Conservation (phyloP, 2,888 invertebrate genomes). For the Xylocampa areola region DNA sequence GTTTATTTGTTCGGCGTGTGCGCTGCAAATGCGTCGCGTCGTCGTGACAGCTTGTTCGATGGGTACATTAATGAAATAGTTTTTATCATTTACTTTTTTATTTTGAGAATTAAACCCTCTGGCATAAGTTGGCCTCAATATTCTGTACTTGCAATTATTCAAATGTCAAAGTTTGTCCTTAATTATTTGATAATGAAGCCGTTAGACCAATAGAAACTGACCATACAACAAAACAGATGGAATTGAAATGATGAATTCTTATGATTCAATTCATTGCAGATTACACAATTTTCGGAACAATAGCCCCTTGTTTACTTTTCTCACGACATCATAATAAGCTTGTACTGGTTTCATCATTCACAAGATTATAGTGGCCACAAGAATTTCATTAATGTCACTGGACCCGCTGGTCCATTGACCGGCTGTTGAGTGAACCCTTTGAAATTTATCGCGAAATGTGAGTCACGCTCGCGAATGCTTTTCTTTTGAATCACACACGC, state of each 20-base stretch:
- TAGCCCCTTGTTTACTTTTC: constrained; percentile 10
- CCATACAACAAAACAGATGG: constrained; percentile 5
- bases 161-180: neutral
- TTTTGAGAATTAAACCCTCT: no score
- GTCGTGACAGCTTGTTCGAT: constrained; percentile 29
- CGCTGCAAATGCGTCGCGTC: constrained; percentile 26
- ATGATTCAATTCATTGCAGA: constrained; percentile 7
- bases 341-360: constrained; percentile 40
- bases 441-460: constrained; percentile 74
- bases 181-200: neutral
- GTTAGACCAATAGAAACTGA: neutral
- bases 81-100: no score
- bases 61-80: constrained; percentile 16
- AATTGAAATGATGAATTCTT: no score
- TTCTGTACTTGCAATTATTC: neutral
- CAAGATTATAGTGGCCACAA: constrained; percentile 26
- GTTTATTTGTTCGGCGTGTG: constrained; percentile 46
- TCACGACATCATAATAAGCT: constrained; percentile 4
- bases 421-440: constrained; percentile 59
- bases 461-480: constrained; percentile 76
- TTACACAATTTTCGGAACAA: constrained; percentile 28
- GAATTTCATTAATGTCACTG: constrained; percentile 50
- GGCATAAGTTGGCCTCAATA: neutral
- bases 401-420: constrained; percentile 66
- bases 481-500: constrained; percentile 77